Evolutionary conservation across 2,797 vertebrate species (phyloP), one percentile per base, ranked within the genome.

Genomic region (Halcyon chelicuti): DNA sequence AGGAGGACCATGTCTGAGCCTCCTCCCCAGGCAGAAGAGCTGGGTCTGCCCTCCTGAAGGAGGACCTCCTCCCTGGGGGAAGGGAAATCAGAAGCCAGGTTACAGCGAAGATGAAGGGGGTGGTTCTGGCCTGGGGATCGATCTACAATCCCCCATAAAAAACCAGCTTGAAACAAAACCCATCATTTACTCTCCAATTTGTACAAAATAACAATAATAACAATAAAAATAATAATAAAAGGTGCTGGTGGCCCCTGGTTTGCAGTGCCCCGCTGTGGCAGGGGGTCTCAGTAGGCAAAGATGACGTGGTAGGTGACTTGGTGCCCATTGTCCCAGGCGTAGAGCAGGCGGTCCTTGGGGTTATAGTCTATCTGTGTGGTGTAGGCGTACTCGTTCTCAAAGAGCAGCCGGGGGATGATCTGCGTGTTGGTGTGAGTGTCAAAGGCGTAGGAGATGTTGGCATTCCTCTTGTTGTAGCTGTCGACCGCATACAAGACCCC

Each of bases 381-480:
- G 93, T 99, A 99, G 61, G 99, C 98, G 5, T 99, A 99, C 96
- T 99, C 99, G 5, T 99, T 99, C 96, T 98, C 99, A 68, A 99
- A 99, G 35, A 99, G 99, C 97, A 99, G 98, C 86, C 99, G 98
- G 49, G 99, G 99, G 93, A 98, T 97, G 96, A 99, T 99, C 97
- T 99, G 99, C 1, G 99, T 99, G 97, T 99, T 99, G 94, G 99
- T 99, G 98, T 99, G 99, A 0, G 99, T 99, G 98, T 99, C 99
- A 3, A 99, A 99, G 96, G 99, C 99, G 0, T 99, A 99, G 49
- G 99, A 99, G 97, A 99, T 99, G 96, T 99, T 99, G 95, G 99
- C 99, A 0, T 99, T 98, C 81, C 96, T 98, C 91, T 98, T 98
- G 95, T 99, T 98, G 97, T 99, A 98, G 98, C 99, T 99, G 97